Conservation (phyloP, 2,888 invertebrate genomes). For the Spatulosminthurus flaviceps region DNA sequence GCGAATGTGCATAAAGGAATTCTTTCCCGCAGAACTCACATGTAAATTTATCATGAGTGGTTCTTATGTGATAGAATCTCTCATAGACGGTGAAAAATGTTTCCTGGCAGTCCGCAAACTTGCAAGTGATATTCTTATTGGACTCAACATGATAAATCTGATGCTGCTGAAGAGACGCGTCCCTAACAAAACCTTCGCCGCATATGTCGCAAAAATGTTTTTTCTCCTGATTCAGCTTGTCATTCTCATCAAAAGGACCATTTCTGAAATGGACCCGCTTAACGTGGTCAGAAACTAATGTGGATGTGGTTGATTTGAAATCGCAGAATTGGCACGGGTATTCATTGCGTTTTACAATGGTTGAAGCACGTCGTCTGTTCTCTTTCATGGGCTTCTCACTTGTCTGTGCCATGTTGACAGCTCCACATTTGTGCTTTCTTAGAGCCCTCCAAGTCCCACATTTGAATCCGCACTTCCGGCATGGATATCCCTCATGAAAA, state of each 20-base stretch:
- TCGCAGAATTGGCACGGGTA: too few species aligned
- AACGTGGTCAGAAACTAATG: too few species aligned
- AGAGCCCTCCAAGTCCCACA: too few species aligned
- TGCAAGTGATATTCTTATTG: background rate
- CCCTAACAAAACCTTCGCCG: background rate
- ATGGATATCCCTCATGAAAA: too few species aligned
- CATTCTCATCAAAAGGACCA: background rate
- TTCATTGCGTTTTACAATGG: too few species aligned
- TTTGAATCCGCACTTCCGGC: too few species aligned
- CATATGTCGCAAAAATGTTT: background rate
- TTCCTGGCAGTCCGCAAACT: background rate
- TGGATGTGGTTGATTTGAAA: too few species aligned
- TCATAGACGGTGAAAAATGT: slow-evolving; percentile 29
- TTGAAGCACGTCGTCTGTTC: too few species aligned
- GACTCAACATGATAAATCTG: background rate
- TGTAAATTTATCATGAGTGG: background rate
- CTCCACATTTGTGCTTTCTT: too few species aligned
- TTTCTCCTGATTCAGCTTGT: background rate
- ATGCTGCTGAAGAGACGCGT: background rate
- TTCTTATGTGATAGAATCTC: background rate
- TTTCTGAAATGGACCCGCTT: background rate
- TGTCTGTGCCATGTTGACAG: too few species aligned
- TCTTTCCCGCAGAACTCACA: slow-evolving; percentile 15
- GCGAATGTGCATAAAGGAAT: background rate
- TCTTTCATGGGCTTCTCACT: too few species aligned